Evolutionary conservation across 2,113 vertebrate species (phyloP).

Genomic region (Corvus moneduloides): DNA sequence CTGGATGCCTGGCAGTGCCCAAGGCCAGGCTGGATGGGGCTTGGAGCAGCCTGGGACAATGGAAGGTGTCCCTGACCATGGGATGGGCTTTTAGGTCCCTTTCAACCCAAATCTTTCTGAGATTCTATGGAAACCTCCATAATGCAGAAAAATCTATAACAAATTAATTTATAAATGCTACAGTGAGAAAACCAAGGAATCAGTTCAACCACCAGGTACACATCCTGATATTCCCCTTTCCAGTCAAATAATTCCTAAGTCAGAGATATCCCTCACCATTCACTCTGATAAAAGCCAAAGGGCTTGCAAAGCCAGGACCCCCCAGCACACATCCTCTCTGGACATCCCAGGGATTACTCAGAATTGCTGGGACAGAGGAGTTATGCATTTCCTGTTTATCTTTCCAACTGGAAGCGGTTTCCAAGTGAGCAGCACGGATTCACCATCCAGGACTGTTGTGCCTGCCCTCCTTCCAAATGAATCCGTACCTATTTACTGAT

Average conservation of each 20-base stretch:
- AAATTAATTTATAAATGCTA: background rate
- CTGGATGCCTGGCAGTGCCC: background rate
- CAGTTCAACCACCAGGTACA: background rate
- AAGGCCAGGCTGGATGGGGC: background rate
- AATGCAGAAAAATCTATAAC: background rate
- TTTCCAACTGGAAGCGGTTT: background rate
- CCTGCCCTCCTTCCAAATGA: background rate
- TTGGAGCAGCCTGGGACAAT: fast-evolving
- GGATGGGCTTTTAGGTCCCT: background rate
- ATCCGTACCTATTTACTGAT: background rate
- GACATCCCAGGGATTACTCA: background rate
- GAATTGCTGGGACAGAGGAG: background rate
- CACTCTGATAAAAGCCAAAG: background rate
- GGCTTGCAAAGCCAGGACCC: background rate
- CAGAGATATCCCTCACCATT: background rate
- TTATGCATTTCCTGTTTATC: slow-evolving; percentile 65
- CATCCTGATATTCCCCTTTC: background rate
- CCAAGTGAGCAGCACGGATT: background rate
- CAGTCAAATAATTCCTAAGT: background rate
- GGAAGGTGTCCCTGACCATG: background rate
- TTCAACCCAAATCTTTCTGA: background rate
- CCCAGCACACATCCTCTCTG: background rate
- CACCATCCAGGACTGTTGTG: background rate
- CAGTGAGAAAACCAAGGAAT: background rate
- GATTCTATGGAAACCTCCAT: background rate